Conservation (phyloP, 2,888 invertebrate species). For the Vesta saturnalis region DNA sequence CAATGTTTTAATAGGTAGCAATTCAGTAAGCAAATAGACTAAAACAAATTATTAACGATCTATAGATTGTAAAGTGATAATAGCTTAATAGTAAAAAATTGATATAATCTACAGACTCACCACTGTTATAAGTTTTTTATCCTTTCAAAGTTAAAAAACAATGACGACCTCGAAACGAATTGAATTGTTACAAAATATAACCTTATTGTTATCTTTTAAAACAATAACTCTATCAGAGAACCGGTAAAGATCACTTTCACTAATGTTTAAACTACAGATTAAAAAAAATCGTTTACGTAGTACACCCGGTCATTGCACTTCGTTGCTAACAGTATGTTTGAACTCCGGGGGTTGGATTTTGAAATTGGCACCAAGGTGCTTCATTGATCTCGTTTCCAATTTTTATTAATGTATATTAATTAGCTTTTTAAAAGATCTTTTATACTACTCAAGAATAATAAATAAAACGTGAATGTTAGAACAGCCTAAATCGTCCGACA, state of each 20-base stretch:
- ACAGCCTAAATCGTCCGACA: not conserved
- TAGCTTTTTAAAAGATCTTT: no score
- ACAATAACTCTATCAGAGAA: slow-evolving; percentile 14
- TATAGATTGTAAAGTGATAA: no score
- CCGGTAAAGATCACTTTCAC: slow-evolving; percentile 25
- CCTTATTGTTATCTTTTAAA: slow-evolving; percentile 14
- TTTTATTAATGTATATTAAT: no score
- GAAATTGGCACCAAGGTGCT: slow-evolving; percentile 21
- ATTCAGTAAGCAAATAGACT: not conserved
- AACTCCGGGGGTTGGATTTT: slow-evolving; percentile 13
- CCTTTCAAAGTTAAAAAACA: slow-evolving; percentile 3
- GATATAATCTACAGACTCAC: slow-evolving; percentile 6
- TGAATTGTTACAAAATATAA: slow-evolving; percentile 18
- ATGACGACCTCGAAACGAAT: slow-evolving; percentile 12
- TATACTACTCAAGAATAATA: no score
- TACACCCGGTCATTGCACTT: slow-evolving; percentile 36
- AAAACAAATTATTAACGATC: not conserved
- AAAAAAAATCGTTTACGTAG: slow-evolving; percentile 20
- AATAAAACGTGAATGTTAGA: not conserved
- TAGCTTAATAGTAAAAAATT: no score
- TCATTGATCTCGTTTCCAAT: not conserved
- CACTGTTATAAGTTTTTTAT: slow-evolving; percentile 13
- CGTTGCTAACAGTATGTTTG: slow-evolving; percentile 15
- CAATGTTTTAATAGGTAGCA: no score
- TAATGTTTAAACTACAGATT: slow-evolving; percentile 24